Evolutionary conservation across 2,888 invertebrate genomes (phyloP), one percentile per base, ranked within the genome.

Genomic region (Danaus chrysippus): DNA sequence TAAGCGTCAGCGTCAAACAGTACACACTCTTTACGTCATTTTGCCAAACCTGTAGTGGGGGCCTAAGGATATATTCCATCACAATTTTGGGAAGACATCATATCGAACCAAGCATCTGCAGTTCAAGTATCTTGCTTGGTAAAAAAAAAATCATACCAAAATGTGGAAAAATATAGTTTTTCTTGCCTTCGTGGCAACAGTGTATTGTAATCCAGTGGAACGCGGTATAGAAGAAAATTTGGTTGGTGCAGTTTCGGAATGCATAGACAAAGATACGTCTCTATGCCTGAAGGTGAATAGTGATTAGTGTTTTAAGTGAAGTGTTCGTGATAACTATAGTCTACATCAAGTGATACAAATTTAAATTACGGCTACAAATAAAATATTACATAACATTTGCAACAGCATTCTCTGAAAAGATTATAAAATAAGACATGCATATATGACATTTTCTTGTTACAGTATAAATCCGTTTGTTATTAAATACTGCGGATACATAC

Each of bases 241-340:
- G 57, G 84, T 91, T 63, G 85, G 86, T 77, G 87, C 83, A 10
- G 82, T 91, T 11, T 81, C 85, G n/a, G 92, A 92, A 73, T 94
- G 94, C 73, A 90, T 93, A 55, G 91, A 92, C 66, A 92, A 86
- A 73, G 92, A 93, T 74, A 87, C 93, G 34, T 83, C 92, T 23
- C 78, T 93, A 76, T 94, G 94, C 78, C 79, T 94, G 61, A 94
- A 94, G 92, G 94, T 94, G 89, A 88, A 68, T 77, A 73, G 77
- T 82, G 81, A 73, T 58, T 46, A 58, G 58, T 54, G 67, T 58
- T 53, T 43, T 10, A 42, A 65, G 75, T 81, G 78, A 73, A 75
- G 78, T 76, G 75, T 61, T 58, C 23, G 58, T 58, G 62, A 46
- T 34, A 52, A 52, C 42, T 15, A 49, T 53, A 56, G 52, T n/a